Evolutionary conservation across 2,113 vertebrate genomes (phyloP).

Genomic region (Rhagologus leucostigma): DNA sequence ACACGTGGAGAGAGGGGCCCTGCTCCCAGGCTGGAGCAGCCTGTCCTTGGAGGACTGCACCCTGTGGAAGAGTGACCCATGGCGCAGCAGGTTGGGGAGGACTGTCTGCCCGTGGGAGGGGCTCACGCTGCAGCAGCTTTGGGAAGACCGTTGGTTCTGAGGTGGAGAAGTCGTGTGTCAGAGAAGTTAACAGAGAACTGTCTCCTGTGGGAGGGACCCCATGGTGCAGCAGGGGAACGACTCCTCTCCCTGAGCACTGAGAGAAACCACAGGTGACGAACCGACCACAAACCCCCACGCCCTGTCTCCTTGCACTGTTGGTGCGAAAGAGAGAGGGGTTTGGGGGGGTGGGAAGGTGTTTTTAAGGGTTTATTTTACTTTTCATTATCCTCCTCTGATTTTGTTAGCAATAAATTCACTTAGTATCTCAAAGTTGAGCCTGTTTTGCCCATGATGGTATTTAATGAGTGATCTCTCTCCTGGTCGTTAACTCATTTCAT

Average conservation of each 20-base stretch:
- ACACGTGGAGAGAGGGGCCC: accelerated
- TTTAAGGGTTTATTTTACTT: neutral
- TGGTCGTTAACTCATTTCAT: neutral
- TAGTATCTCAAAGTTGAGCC: neutral
- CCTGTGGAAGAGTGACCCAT: neutral
- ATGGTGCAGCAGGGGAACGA: accelerated
- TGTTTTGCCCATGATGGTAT: neutral
- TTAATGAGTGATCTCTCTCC: neutral
- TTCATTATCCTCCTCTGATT: neutral
- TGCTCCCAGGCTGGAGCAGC: neutral
- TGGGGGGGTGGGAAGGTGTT: neutral
- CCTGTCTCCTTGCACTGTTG: neutral
- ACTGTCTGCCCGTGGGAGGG: accelerated
- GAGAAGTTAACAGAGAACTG: accelerated
- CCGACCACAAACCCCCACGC: neutral
- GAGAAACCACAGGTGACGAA: neutral
- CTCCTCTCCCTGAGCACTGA: neutral
- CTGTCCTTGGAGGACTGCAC: neutral
- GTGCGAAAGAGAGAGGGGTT: neutral
- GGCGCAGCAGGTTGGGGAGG: neutral
- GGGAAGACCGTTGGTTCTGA: neutral
- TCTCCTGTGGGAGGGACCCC: neutral
- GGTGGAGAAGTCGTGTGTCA: too few relatives aligned
- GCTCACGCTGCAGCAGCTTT: neutral
- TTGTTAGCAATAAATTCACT: neutral